These are phyloP conservation scores for Columba guinea DNA, from an alignment of 2,797 vertebrate genomes.

Conservation along the genomic window DNA sequence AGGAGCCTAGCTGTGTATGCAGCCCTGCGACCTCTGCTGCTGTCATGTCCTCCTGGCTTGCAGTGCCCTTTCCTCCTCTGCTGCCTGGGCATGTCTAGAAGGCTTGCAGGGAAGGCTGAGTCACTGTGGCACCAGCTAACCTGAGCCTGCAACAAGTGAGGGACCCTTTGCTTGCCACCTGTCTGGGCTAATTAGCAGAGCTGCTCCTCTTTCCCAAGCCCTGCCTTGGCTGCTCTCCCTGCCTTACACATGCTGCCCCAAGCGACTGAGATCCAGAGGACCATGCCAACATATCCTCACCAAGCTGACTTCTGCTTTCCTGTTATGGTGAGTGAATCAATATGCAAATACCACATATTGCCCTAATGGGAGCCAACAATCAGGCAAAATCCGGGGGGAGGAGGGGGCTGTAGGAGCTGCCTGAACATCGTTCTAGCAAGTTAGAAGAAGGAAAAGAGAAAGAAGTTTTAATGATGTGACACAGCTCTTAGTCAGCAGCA, in stretches of 20 bases:
- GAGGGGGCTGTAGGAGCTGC: neutral
- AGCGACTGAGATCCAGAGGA: neutral
- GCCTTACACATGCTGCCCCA: neutral
- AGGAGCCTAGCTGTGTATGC: neutral
- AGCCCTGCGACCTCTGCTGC: neutral
- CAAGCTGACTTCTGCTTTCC: neutral
- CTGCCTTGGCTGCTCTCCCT: neutral
- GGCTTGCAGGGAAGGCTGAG: neutral
- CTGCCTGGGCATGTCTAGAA: neutral
- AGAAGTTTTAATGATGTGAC: slow-evolving; percentile 19
- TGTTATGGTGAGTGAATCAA: neutral
- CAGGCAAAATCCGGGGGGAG: neutral
- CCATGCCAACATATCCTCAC: neutral
- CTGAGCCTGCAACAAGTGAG: neutral
- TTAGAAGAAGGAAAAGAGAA: slow-evolving; percentile 28
- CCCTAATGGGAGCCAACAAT: neutral
- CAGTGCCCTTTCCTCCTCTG: neutral
- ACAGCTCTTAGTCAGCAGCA: slow-evolving; percentile 38
- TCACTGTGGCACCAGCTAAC: neutral
- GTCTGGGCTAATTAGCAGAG: neutral
- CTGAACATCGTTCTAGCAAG: neutral
- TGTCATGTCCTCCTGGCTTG: neutral
- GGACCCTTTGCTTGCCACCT: neutral
- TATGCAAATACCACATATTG: neutral
- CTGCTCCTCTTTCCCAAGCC: neutral